These are phyloP conservation scores for Hemicentrotus pulcherrimus DNA, from an alignment of 35 echinoderm and acorn worm genomes.

Conservation along the genomic window DNA sequence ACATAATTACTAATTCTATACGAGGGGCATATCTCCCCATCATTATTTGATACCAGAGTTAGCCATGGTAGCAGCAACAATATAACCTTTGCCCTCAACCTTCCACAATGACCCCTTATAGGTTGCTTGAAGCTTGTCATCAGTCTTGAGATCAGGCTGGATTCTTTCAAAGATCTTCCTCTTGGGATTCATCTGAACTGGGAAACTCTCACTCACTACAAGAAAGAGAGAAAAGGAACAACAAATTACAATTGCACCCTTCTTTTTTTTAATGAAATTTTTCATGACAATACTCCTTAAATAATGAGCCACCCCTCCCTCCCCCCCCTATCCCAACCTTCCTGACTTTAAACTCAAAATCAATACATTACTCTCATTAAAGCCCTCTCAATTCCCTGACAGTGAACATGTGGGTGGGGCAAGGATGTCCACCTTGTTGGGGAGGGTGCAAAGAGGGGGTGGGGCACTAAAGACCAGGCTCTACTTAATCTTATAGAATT, in stretches of 20 bases:
- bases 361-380: no score
- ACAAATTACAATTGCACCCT: background rate
- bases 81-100: slow-evolving; percentile 85
- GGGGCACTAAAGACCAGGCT: slow-evolving; percentile 43
- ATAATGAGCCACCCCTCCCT: no score
- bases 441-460: slow-evolving; percentile 25
- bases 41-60: slow-evolving; percentile 47
- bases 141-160: slow-evolving; percentile 72
- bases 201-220: slow-evolving; percentile 79
- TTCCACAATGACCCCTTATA: slow-evolving; percentile 85
- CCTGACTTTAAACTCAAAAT: no score
- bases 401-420: background rate
- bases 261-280: no score
- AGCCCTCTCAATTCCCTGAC: no score
- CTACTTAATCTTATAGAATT: slow-evolving; percentile 79
- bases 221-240: slow-evolving; percentile 43
- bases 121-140: slow-evolving; percentile 69
- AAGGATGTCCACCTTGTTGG: background rate
- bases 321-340: no score
- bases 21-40: background rate
- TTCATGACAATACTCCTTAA: no score
- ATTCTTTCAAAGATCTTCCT: slow-evolving; percentile 97
- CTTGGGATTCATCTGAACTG: slow-evolving; percentile 99
- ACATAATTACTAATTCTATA: background rate
- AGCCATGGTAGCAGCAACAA: slow-evolving; percentile 66